These are phyloP conservation scores for crab-eating macaque (Macaca fascicularis) DNA, from an alignment of 2,113 vertebrate genomes.

Conservation along the genomic window DNA sequence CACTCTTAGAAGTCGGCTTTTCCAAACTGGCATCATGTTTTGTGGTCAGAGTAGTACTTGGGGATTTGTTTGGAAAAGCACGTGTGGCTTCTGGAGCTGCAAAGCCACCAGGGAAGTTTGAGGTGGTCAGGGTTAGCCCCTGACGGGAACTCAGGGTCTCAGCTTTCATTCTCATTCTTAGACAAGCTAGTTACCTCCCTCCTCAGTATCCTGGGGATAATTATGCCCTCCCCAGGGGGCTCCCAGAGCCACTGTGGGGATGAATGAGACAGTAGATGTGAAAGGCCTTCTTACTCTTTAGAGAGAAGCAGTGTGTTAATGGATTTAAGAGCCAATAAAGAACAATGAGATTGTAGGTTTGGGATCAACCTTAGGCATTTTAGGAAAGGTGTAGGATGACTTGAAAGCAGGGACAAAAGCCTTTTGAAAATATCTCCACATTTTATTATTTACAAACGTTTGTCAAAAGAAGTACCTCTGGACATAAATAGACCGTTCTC, in stretches of 20 bases:
- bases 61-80: not conserved
- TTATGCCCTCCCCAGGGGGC: not conserved
- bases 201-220: not conserved
- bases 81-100: not conserved
- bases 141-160: not conserved
- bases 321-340: not conserved
- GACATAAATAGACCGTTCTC: no score
- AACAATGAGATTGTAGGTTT: not conserved
- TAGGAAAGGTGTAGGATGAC: not conserved
- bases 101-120: not conserved
- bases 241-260: not conserved
- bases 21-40: not conserved
- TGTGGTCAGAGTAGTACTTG: not conserved
- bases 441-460: not conserved
- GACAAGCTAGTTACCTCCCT: not conserved
- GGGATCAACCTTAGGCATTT: not conserved
- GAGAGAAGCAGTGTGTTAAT: not conserved
- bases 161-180: not conserved
- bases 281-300: not conserved
- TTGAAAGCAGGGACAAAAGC: not conserved
- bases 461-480: not conserved
- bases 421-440: not conserved
- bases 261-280: not conserved
- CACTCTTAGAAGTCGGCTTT: not conserved
- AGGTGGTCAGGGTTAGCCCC: not conserved